phyloP scores from a whole-genome alignment of 53 echinoderm and acorn worm species.

The Henricia sp. region DNA sequence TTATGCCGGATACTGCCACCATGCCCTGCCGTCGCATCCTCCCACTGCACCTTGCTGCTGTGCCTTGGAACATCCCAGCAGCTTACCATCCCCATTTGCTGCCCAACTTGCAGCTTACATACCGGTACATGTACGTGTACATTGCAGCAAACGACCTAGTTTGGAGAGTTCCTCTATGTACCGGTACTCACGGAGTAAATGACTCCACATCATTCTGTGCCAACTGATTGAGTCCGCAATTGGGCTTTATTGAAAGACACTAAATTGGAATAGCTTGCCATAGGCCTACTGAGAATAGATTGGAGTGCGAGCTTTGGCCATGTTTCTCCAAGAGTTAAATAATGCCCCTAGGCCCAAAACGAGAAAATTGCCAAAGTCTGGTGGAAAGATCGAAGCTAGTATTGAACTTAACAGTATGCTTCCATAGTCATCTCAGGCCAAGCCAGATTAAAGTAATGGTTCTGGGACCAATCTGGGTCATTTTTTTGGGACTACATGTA shows the following conservation, averaged over 20 bases:
- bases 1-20: neutral
- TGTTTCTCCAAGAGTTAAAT: slow-evolving; percentile 13
- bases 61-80: no score
- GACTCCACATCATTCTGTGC: slow-evolving; percentile 10
- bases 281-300: slow-evolving; percentile 18
- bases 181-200: slow-evolving; percentile 1
- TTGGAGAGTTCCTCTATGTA: neutral
- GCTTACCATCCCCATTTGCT: no score
- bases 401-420: neutral
- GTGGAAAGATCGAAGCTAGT: neutral
- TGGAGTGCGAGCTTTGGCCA: neutral
- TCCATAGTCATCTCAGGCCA: no score
- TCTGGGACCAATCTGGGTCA: neutral
- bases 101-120: no score
- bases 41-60: no score
- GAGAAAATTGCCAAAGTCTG: neutral
- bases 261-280: slow-evolving; percentile 37
- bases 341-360: neutral
- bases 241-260: slow-evolving; percentile 40
- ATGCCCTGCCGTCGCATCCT: no score
- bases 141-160: neutral
- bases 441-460: no score
- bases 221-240: slow-evolving; percentile 39
- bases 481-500: neutral
- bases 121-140: no score